Evolutionary conservation across 2,797 vertebrate species (phyloP).

Genomic region (Rhabdomys pumilio): DNA sequence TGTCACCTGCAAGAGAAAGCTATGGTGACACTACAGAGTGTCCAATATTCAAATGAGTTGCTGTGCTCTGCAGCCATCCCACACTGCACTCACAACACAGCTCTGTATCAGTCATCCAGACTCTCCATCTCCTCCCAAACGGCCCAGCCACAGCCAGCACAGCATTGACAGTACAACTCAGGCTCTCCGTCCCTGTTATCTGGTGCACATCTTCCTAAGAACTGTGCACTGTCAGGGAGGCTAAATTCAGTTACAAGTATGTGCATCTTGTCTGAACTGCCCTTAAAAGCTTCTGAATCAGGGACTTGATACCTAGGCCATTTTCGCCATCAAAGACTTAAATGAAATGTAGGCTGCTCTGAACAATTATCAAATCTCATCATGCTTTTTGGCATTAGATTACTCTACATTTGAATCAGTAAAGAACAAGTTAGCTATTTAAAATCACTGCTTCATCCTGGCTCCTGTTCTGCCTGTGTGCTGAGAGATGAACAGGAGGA

Average conservation of each 20-base stretch:
- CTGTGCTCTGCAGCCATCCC: neutral
- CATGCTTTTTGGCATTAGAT: neutral
- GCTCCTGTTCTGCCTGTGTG: neutral
- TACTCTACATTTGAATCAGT: neutral
- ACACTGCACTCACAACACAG: neutral
- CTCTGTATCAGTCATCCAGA: neutral
- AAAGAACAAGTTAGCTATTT: neutral
- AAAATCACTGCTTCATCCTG: neutral
- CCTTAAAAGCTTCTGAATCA: neutral
- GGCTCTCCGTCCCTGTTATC: neutral
- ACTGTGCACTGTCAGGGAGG: neutral
- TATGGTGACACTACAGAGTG: neutral
- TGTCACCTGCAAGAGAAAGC: neutral
- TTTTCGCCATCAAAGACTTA: neutral
- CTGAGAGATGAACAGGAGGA: neutral
- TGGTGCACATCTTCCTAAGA: neutral
- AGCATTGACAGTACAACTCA: neutral
- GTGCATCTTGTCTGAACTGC: neutral
- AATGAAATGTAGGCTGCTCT: neutral
- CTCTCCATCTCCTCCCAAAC: neutral
- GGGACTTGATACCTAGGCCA: neutral
- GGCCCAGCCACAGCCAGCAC: rapidly evolving
- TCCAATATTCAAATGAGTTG: neutral
- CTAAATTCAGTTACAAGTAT: neutral
- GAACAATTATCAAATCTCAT: neutral